Evolutionary conservation across 23 tunicate species (phyloP), one percentile per base, ranked within the genome.

Genomic region (Clavelina lepadiformis): DNA sequence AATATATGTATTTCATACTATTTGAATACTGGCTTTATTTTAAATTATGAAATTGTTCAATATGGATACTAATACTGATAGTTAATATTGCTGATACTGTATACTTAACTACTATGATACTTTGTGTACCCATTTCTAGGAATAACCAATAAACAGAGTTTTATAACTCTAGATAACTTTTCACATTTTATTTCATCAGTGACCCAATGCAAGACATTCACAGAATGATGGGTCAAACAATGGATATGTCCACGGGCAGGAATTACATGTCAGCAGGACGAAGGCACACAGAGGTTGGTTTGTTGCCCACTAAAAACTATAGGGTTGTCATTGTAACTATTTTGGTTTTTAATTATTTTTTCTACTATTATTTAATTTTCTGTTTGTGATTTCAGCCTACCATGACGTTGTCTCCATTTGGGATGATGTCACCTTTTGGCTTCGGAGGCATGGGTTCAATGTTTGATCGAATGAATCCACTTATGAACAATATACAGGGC

Each of bases 331-430:
- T n/a, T n/a, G 49, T 44, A 44, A 44, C 11, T 44, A 44, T 44
- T 15, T 44, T 11, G 11, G 15, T 11, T 11, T 44, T 44, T 11
- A 11, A 44, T 19, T 7, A 54, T 54, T 54, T 54, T 20, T 54
- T 18, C 22, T 54, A 20, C 20, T 6, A 21, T 13, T 13, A 13
- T 6, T 13, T 7, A 19, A 6, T 18, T 54, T 54, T 18, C 60
- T 18, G 7, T 54, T 18, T 7, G 20, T 30, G 5, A 30, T 13
- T 60, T 26, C 8, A 60, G n/a, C 38, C 23, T 11, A 25, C 44
- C 46, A 59, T 73, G 68, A 71, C 80, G 52, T 6, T 74, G 25
- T 29, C 80, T 50, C 80, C 80, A 24, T 74, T 74, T 50, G 71
- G 71, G 15, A 45, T 45, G 49, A 41, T 41, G 49, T 11, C 11